phyloP scores from a whole-genome alignment of 2,888 invertebrate genomes.

The Steinernema scapterisci region DNA sequence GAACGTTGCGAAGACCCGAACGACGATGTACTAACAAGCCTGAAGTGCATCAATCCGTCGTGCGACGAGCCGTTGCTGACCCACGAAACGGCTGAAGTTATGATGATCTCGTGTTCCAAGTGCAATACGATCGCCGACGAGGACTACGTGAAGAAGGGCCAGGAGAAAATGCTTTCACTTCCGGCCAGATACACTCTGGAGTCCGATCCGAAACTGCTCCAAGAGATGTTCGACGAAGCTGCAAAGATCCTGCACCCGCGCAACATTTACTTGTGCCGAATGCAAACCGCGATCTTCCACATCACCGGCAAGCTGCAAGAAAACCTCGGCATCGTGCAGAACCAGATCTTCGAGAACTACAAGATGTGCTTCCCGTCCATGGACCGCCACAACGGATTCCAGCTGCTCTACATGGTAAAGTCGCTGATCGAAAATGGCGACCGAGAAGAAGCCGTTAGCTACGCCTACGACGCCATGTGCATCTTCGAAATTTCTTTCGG shows the following conservation, averaged over 20 bases:
- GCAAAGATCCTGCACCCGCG: conserved; percentile 56
- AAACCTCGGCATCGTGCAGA: conserved; percentile 46
- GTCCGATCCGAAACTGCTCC: conserved; percentile 35
- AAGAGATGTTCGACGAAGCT: conserved; percentile 49
- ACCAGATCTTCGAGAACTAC: conserved; percentile 62
- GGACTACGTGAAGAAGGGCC: conserved; percentile 45
- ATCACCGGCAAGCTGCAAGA: conserved; percentile 53
- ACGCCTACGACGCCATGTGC: conserved; percentile 66
- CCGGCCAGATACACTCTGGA: conserved; percentile 41
- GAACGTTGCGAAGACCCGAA: conserved; percentile 59
- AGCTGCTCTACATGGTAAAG: conserved; percentile 62
- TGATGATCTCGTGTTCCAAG: conserved; percentile 55
- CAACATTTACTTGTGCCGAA: conserved; percentile 60
- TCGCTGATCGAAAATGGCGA: conserved; percentile 55
- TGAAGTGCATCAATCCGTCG: conserved; percentile 45
- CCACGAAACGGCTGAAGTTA: conserved; percentile 52
- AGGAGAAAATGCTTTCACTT: conserved; percentile 56
- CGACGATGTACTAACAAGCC: conserved; percentile 61
- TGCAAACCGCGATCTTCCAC: conserved; percentile 60
- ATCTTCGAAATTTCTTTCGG: conserved; percentile 67
- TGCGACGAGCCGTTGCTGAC: conserved; percentile 60
- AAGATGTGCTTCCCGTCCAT: conserved; percentile 64
- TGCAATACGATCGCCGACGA: conserved; percentile 46
- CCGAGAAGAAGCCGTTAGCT: conserved; percentile 60
- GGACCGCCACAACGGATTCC: conserved; percentile 64